phyloP scores from a whole-genome alignment of 2,888 invertebrate species.

The Rhimphoctona megacephalus region DNA sequence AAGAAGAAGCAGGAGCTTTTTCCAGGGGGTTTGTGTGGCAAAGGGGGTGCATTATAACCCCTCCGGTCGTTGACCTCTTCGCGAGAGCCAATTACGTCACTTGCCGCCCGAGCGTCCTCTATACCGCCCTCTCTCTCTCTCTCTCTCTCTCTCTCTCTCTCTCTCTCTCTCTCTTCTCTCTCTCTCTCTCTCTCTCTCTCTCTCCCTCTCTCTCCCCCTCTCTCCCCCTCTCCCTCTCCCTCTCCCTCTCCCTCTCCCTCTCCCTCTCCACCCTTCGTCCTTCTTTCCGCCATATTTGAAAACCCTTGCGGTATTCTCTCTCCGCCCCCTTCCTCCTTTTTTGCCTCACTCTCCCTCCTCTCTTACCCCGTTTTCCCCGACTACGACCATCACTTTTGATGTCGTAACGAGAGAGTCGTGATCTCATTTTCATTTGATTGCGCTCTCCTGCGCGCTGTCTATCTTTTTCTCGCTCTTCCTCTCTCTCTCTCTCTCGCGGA shows the following conservation, averaged over 20 bases:
- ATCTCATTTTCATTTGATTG: constrained; percentile 85
- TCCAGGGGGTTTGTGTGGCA: constrained; percentile 75
- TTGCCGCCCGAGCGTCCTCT: constrained; percentile 64
- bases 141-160: constrained; percentile 41
- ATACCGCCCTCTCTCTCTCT: constrained; percentile 23
- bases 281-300: constrained; percentile 60
- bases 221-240: no score
- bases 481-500: constrained; percentile 35
- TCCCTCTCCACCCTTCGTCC: constrained; percentile 47
- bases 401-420: constrained; percentile 84
- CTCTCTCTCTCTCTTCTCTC: constrained; percentile 56
- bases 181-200: not conserved
- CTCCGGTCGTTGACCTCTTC: constrained; percentile 82
- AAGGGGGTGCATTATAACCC: constrained; percentile 81
- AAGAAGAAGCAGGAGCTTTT: constrained; percentile 70
- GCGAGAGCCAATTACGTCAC: constrained; percentile 82
- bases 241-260: constrained; percentile 12
- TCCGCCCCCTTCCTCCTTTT: constrained; percentile 5
- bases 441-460: constrained; percentile 72
- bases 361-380: constrained; percentile 34
- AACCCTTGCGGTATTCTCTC: constrained; percentile 24
- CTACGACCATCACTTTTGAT: constrained; percentile 81
- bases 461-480: constrained; percentile 62
- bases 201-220: no score
- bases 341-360: constrained; percentile 47